Evolutionary conservation across 2,797 vertebrate genomes (phyloP).

Genomic region (Eospalax fontanierii): DNA sequence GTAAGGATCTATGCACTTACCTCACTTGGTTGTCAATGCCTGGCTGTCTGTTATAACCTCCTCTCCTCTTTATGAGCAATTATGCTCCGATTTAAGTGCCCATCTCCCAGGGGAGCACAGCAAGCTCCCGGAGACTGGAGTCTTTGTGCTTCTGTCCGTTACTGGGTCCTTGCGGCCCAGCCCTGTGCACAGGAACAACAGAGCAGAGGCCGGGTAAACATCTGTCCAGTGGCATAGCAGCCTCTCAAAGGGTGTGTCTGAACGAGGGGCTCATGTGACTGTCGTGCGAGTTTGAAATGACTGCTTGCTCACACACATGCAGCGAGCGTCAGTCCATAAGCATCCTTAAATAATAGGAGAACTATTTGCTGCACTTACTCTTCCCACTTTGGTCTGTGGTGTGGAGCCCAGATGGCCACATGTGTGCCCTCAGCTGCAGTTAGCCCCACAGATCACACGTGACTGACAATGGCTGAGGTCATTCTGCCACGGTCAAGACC

Average conservation of each 20-base stretch:
- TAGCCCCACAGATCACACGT: background rate
- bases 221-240: background rate
- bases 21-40: background rate
- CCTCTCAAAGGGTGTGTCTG: conserved; percentile 35
- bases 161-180: background rate
- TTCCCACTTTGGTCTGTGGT: conserved; percentile 10
- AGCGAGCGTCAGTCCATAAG: conserved; percentile 56
- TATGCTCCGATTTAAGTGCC: background rate
- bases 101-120: background rate
- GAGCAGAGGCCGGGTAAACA: background rate
- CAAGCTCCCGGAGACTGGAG: background rate
- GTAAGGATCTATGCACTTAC: background rate
- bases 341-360: conserved; percentile 71
- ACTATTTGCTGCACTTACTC: conserved; percentile 36
- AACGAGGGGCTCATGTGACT: conserved; percentile 57
- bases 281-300: background rate
- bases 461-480: conserved; percentile 58
- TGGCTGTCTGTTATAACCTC: background rate
- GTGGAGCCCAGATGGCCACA: conserved; percentile 19
- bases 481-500: conserved; percentile 34
- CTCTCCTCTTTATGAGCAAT: background rate
- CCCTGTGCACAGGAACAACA: background rate
- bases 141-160: background rate
- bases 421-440: conserved; percentile 13
- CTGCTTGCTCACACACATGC: background rate